A percentile compares a stretch with the other conserved stretches of the same genome.
These are phyloP conservation scores for Drosophila aldrichi DNA, from an alignment of 2,888 invertebrate genomes.

Conservation along the genomic window DNA sequence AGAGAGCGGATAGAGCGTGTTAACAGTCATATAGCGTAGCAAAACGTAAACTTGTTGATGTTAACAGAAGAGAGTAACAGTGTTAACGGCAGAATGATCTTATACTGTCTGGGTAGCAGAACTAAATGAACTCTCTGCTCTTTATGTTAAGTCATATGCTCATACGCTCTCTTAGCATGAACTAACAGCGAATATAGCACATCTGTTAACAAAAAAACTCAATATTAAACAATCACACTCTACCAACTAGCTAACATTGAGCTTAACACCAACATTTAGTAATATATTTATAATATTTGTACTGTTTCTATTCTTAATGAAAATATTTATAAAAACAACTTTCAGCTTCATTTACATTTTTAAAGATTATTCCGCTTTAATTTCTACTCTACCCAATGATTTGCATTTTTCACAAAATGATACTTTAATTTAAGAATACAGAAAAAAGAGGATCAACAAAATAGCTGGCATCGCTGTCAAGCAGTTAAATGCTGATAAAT, in stretches of 20 bases:
- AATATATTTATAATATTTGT: not conserved
- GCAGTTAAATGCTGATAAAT: slow-evolving; percentile 81
- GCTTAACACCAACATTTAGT: too few species aligned
- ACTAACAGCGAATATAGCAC: not conserved
- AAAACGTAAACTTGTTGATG: not conserved
- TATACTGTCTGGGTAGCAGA: not conserved
- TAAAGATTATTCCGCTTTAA: not conserved
- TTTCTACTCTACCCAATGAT: not conserved
- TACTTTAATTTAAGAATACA: slow-evolving; percentile 45
- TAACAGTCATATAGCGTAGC: not conserved
- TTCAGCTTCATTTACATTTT: not conserved
- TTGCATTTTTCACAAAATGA: slow-evolving; percentile 21
- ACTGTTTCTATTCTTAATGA: not conserved
- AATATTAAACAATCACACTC: too few species aligned
- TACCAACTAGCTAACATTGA: not conserved
- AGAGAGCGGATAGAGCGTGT: too few species aligned
- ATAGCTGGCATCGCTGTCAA: slow-evolving; percentile 58
- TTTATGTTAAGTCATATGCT: too few species aligned
- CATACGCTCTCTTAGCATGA: not conserved
- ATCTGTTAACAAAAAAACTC: too few species aligned
- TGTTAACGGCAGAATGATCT: not conserved
- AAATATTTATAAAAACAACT: not conserved
- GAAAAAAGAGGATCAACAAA: slow-evolving; percentile 5
- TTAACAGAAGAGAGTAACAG: not conserved
- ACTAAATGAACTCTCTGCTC: not conserved